phyloP scores from a whole-genome alignment of 2,888 invertebrate genomes.

The Diaphora mendica region DNA sequence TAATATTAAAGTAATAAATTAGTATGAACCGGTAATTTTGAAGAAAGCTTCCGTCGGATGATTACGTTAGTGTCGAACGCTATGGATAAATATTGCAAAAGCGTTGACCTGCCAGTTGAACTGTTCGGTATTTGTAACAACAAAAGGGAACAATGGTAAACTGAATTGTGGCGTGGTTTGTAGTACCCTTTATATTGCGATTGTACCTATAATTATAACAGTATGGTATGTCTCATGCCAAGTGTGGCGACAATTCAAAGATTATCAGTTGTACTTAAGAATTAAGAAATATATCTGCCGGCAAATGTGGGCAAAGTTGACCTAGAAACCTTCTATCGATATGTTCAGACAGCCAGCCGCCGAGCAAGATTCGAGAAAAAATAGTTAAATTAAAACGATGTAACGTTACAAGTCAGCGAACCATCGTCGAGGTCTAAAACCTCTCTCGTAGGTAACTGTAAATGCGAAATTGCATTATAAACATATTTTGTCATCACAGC shows the following conservation, averaged over 20 bases:
- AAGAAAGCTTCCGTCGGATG: slow-evolving; percentile 70
- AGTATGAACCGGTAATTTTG: slow-evolving; percentile 55
- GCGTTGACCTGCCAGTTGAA: slow-evolving; percentile 54
- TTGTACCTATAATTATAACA: slow-evolving; percentile 14
- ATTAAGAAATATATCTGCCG: slow-evolving; percentile 41
- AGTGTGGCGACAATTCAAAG: slow-evolving; percentile 16
- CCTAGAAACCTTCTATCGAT: slow-evolving; percentile 61
- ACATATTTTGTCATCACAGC: slow-evolving; percentile 36
- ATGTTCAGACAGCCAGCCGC: slow-evolving; percentile 51
- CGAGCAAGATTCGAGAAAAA: slow-evolving; percentile 53
- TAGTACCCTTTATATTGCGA: slow-evolving; percentile 35
- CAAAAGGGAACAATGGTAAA: slow-evolving; percentile 63
- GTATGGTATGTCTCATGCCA: slow-evolving; percentile 5
- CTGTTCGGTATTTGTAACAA: slow-evolving; percentile 59
- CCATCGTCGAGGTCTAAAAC: slow-evolving; percentile 48
- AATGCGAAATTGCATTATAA: slow-evolving; percentile 42
- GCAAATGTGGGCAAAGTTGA: slow-evolving; percentile 54
- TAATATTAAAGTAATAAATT: slow-evolving; percentile 54
- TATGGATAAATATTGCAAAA: slow-evolving; percentile 71
- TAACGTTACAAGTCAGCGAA: slow-evolving; percentile 53
- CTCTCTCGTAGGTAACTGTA: slow-evolving; percentile 46
- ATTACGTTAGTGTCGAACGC: slow-evolving; percentile 63
- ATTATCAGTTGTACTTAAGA: slow-evolving; percentile 12
- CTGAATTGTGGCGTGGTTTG: slow-evolving; percentile 42
- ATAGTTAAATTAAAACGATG: slow-evolving; percentile 46